Evolutionary conservation across 53 echinoderm and acorn worm genomes (phyloP).

Genomic region (Apostichopus leukothele): DNA sequence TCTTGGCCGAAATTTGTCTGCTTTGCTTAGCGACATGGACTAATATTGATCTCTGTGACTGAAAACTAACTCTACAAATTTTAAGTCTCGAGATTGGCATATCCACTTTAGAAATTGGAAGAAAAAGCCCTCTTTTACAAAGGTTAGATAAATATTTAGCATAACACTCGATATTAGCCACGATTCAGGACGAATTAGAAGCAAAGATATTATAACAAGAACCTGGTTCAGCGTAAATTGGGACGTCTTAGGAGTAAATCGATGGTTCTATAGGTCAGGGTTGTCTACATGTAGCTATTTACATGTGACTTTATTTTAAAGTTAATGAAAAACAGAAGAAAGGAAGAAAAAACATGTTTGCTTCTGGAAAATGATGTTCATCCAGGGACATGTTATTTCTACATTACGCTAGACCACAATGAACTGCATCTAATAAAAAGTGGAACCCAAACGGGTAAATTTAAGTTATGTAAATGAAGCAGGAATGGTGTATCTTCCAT

Average conservation of each 20-base stretch:
- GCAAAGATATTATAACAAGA: neutral
- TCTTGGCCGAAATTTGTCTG: conserved; percentile 22
- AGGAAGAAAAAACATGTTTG: no score
- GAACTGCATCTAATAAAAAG: no score
- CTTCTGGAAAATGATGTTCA: no score
- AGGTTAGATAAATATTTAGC: conserved; percentile 2
- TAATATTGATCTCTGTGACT: conserved; percentile 7
- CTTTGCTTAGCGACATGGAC: neutral
- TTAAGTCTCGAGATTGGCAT: neutral
- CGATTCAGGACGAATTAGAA: neutral
- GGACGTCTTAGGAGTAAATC: neutral
- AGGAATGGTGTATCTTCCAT: no score
- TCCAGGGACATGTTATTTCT: no score
- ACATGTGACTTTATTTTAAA: no score
- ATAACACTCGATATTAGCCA: conserved; percentile 6
- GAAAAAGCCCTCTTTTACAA: neutral
- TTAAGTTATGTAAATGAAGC: no score
- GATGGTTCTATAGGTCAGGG: neutral
- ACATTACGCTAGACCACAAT: no score
- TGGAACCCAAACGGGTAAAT: no score
- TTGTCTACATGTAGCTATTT: neutral
- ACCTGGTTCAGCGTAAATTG: neutral
- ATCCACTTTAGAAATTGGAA: neutral
- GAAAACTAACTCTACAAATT: neutral
- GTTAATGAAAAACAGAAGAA: no score